phyloP scores from a whole-genome alignment of 64 coral and sea anemone species.

The Montipora foliosa region DNA sequence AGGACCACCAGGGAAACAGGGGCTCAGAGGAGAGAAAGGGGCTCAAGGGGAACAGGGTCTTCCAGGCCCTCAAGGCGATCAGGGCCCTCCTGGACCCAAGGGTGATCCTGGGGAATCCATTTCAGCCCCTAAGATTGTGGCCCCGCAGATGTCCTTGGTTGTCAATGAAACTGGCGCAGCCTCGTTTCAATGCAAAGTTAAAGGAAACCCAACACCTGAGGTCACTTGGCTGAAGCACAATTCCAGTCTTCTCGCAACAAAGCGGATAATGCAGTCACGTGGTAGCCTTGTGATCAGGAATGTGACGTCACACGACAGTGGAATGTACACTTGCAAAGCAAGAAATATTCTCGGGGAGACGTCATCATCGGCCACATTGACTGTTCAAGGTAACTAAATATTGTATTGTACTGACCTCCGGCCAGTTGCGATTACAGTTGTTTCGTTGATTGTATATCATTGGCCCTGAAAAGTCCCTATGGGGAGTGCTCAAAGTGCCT shows the following conservation, averaged over 20 bases:
- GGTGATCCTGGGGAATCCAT: slow-evolving; percentile 50
- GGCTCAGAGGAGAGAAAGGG: slow-evolving; percentile 8
- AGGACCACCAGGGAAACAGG: slow-evolving; percentile 8
- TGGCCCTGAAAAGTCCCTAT: too few relatives aligned
- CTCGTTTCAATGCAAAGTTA: slow-evolving; percentile 45
- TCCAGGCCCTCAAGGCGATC: slow-evolving; percentile 29
- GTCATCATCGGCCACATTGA: slow-evolving; percentile 17
- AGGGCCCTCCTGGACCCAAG: slow-evolving; percentile 43
- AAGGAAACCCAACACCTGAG: slow-evolving; percentile 28
- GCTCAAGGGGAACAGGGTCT: slow-evolving; percentile 7
- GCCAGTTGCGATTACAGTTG: too few relatives aligned
- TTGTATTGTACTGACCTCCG: not conserved
- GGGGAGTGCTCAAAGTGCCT: too few relatives aligned
- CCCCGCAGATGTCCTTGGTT: slow-evolving; percentile 3
- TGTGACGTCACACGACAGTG: slow-evolving; percentile 12
- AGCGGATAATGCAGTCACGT: not conserved
- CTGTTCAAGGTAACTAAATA: slow-evolving; percentile 17
- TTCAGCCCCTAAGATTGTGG: slow-evolving; percentile 7
- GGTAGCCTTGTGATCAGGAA: not conserved
- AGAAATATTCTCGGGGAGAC: slow-evolving; percentile 42
- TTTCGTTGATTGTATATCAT: too few relatives aligned
- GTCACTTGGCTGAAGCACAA: slow-evolving; percentile 24
- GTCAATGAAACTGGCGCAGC: slow-evolving; percentile 38
- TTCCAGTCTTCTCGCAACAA: not conserved
- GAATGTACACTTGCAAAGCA: slow-evolving; percentile 27